Base-by-base conservation (phyloP, 1,140 invertebrate species). In the Sarcophaga peregrina region DNA sequence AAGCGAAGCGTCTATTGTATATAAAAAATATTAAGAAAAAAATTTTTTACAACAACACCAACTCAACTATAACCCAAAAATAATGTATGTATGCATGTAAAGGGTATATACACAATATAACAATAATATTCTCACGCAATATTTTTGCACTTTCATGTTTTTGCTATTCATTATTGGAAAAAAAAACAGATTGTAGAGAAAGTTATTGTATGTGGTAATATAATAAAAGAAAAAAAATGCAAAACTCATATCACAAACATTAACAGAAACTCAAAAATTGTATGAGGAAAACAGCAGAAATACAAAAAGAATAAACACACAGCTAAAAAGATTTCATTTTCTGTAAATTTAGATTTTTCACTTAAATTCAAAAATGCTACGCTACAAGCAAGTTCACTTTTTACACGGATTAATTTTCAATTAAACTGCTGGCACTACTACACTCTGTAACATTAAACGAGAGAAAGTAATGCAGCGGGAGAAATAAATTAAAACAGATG, bases 271-370 rank as follows among this genome's bases (percentile, higher is more conserved):
- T n/a, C n/a, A n/a, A 37, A 37, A 37, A 37, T 37, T 37, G 25
- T 37, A 37, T 37, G 25, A 37, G 25, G 25, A 37, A 37, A 4
- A 76, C 2, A 46, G 15, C 17, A 47, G n/a, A 76, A 15, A 76
- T 17, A 47, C 13, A 76, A 47, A 46, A 3, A 52, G 20, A 52
- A 13, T 48, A 52, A 47, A 78, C 75, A 78, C 5, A 15, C 73
- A 78, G 47, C 75, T 52, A 50, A 78, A 68, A 50, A 78, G 75
- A 20, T 78, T 78, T 78, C 75, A 78, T 78, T 78, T 68, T 9
- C 75, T 78, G 75, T 50, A 78, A 78, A 78, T 78, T 76, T 52
- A n/a, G 75, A 78, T 78, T 78, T 78, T 78, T 78, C 75, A 50
- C 75, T 78, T 78, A 78, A 78, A 20, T 78, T 78, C n/a, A 78